Evolutionary conservation across 2,888 invertebrate species (phyloP).

Genomic region (Sicus ferrugineus): DNA sequence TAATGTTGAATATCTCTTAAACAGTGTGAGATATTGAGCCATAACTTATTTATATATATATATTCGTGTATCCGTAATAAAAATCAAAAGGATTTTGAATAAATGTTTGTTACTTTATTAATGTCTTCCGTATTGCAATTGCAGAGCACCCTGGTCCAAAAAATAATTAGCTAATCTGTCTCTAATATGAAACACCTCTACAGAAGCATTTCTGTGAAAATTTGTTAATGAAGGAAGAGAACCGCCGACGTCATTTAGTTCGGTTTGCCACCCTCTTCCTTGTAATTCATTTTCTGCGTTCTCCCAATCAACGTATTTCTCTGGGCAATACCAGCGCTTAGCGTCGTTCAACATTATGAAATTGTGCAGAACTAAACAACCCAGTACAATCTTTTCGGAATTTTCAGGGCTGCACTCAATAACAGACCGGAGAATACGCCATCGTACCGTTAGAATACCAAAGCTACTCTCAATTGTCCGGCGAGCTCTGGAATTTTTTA

Average conservation of each 20-base stretch:
- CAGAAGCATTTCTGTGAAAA: constrained; percentile 43
- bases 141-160: not conserved
- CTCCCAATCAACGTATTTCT: constrained; percentile 17
- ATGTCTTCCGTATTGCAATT: not conserved
- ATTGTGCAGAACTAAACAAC: constrained; percentile 31
- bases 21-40: not conserved
- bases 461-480: constrained; percentile 26
- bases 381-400: constrained; percentile 27
- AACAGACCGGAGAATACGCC: constrained; percentile 19
- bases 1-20: not conserved
- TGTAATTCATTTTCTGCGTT: not conserved
- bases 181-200: constrained; percentile 34
- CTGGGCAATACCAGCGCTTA: constrained; percentile 25
- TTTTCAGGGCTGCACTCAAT: constrained; percentile 22
- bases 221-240: constrained; percentile 19
- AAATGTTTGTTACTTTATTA: not conserved
- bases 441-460: too few relatives aligned
- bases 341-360: constrained; percentile 29
- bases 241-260: not conserved
- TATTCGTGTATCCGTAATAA: not conserved
- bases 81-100: not conserved
- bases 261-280: constrained; percentile 10
- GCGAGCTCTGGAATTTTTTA: constrained; percentile 13
- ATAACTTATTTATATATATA: not conserved
- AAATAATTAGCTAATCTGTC: not conserved